Evolutionary conservation across 1,140 invertebrate genomes (phyloP), one percentile per base, ranked within the genome.

Genomic region (Eueides isabella): DNA sequence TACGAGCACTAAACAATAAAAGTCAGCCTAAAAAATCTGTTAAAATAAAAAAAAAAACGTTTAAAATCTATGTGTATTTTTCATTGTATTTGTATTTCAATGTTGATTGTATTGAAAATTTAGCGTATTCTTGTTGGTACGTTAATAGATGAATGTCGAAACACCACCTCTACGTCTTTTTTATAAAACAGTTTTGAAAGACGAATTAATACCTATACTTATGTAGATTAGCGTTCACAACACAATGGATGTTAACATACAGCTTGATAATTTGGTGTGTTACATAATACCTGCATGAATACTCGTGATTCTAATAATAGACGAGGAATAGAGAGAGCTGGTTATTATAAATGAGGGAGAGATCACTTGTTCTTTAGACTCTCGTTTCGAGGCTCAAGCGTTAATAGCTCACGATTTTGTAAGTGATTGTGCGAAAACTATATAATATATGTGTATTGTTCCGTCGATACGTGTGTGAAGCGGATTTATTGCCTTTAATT

Each of bases 121-220:
- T 71, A 78, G 81, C 80, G 86, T 75, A 69, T 74, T 84, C 80
- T 83, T 85, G 79, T 82, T 79, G 71, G 79, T 79, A 80, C 80
- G 82, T 82, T 67, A 74, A 77, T 80, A 79, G 80, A 85, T 76
- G 68, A 64, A 76, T 91, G 88, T 85, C 85, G 90, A 86, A 90
- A 90, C 80, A 78, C 76, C 79, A 83, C 78, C 80, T 87, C 78
- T 79, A 74, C 78, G 71, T 78, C 71, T 81, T 88, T 90, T 90
- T 90, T 88, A 90, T 85, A 85, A 85, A 89, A 86, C 85, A 83
- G 85, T 92, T 91, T 91, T 89, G 87, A 86, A 90, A 90, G 87
- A 89, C 83, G 89, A 85, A 92, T 92, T 91, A 92, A 92, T 92
- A 91, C 89, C 87, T 88, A 89, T 90, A 92, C 88, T 92, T 92